Conservation (phyloP, 2,797 vertebrate species). For the Oreonectes daqikongensis region DNA sequence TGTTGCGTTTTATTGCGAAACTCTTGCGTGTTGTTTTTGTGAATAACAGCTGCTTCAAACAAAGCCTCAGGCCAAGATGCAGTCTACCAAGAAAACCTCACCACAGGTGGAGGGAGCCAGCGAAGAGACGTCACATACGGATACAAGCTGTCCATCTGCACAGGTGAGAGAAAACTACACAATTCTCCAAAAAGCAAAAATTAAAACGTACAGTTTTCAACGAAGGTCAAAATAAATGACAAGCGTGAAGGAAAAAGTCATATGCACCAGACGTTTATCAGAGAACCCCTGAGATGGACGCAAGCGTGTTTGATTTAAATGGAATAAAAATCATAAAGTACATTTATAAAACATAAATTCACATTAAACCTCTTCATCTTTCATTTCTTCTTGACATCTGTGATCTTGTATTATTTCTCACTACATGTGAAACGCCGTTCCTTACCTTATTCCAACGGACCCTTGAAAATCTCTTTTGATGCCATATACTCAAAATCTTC, state of each 20-base stretch:
- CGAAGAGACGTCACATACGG: conserved; percentile 68
- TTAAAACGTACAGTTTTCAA: not conserved
- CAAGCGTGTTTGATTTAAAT: not conserved
- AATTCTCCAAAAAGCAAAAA: too few relatives aligned
- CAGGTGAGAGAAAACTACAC: conserved; percentile 61
- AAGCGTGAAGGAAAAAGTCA: not conserved
- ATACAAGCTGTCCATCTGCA: conserved; percentile 63
- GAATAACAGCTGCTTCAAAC: conserved; percentile 86
- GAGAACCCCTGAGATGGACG: not conserved
- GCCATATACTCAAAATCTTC: not conserved
- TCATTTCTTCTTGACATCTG: too few relatives aligned
- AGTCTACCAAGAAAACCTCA: conserved; percentile 83
- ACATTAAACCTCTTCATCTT: too few relatives aligned
- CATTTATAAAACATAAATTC: too few relatives aligned
- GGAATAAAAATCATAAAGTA: not conserved
- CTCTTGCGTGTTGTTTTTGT: not conserved
- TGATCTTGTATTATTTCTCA: too few relatives aligned
- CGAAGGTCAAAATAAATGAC: not conserved
- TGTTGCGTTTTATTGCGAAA: not conserved
- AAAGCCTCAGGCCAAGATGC: conserved; percentile 91
- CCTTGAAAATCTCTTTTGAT: conserved; percentile 5
- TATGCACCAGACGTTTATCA: not conserved
- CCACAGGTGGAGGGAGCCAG: conserved; percentile 76
- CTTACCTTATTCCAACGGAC: not conserved
- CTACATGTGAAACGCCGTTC: too few relatives aligned